A percentile compares a stretch with the other conserved stretches of the same genome.
Evolutionary conservation across 2,113 vertebrate species (phyloP).

Genomic region (Sinocyclocheilus anshuiensis): DNA sequence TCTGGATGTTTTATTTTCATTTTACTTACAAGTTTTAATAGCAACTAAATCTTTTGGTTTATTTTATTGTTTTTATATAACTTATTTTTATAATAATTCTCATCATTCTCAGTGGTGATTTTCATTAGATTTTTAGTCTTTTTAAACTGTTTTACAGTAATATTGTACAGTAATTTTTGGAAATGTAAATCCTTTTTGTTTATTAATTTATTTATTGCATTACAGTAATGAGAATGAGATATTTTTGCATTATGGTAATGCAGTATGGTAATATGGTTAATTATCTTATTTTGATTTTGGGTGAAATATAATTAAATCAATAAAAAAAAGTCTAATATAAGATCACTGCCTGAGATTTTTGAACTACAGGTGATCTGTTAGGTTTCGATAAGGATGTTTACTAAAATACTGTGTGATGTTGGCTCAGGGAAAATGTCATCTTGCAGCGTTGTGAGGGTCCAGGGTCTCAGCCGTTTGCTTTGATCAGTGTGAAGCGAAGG

Average conservation of each 20-base stretch:
- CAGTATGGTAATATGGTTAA: too few species aligned
- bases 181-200: too few species aligned
- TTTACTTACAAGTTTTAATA: not conserved
- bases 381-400: not conserved
- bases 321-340: not conserved
- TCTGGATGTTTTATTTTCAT: not conserved
- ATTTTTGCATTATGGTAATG: too few species aligned
- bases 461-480: constrained; percentile 21
- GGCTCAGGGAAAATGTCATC: not conserved
- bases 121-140: not conserved
- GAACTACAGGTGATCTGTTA: not conserved
- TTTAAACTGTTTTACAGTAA: too few species aligned
- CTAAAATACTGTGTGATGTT: not conserved
- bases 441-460: constrained; percentile 30
- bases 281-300: too few species aligned
- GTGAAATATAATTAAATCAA: too few species aligned
- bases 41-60: not conserved
- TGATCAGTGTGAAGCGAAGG: constrained; percentile 23
- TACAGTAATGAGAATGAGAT: too few species aligned
- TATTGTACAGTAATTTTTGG: not conserved
- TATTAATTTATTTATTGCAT: too few species aligned
- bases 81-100: not conserved
- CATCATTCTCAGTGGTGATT: not conserved
- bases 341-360: not conserved
- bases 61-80: too few species aligned